These are phyloP conservation scores for Calliopsis andreniformis DNA, from an alignment of 1,140 invertebrate species.

Conservation along the genomic window DNA sequence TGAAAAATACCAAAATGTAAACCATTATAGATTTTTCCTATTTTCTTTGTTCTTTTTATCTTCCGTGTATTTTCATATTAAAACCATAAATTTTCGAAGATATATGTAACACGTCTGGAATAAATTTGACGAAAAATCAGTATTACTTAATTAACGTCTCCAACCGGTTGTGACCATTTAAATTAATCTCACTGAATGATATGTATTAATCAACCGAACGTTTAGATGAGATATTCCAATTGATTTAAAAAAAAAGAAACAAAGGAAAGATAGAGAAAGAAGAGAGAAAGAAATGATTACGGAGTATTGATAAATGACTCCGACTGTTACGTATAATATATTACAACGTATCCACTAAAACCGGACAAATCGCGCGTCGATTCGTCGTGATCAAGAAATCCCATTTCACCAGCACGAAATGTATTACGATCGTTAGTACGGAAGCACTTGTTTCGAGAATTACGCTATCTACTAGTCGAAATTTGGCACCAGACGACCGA, in stretches of 20 bases:
- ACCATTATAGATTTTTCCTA: too few relatives aligned
- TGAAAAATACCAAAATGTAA: too few relatives aligned
- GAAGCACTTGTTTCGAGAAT: constrained; percentile 44
- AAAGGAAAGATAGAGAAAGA: too few relatives aligned
- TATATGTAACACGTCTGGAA: too few relatives aligned
- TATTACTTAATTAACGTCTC: too few relatives aligned
- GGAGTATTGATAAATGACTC: constrained; percentile 26
- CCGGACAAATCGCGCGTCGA: constrained; percentile 23
- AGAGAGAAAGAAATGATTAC: constrained; percentile 11
- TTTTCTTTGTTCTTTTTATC: too few relatives aligned
- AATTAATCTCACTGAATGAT: constrained; percentile 42
- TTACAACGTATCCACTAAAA: constrained; percentile 38
- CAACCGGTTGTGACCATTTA: too few relatives aligned
- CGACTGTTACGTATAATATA: constrained; percentile 27
- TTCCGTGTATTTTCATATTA: too few relatives aligned
- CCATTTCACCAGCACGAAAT: constrained; percentile 11
- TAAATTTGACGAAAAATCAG: too few relatives aligned
- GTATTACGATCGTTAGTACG: constrained; percentile 44
- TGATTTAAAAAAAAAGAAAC: constrained; percentile 14
- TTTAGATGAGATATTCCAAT: constrained; percentile 25
- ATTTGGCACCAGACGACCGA: constrained; percentile 52
- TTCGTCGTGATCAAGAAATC: constrained; percentile 27
- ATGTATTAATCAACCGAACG: constrained; percentile 37
- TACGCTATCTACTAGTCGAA: constrained; percentile 48
- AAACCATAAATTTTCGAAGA: too few relatives aligned